phyloP scores from a whole-genome alignment of 1,140 invertebrate genomes.

The Penaeus japonicus region DNA sequence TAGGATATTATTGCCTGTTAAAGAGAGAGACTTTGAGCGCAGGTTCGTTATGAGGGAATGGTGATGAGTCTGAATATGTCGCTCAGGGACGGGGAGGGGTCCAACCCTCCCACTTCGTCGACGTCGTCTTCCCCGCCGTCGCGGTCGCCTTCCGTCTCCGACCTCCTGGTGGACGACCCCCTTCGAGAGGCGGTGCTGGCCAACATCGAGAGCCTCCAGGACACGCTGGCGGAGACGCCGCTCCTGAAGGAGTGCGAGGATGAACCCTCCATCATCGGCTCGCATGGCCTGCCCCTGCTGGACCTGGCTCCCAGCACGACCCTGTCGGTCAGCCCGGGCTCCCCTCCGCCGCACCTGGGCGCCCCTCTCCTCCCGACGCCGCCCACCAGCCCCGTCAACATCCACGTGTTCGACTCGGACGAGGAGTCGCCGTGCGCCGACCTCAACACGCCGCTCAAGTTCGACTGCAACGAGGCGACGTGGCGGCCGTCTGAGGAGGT shows the following conservation, averaged over 20 bases:
- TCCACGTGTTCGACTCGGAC: conserved; percentile 30
- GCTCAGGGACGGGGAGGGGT: not conserved
- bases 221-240: conserved; percentile 29
- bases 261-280: conserved; percentile 31
- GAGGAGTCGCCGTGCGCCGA: conserved; percentile 39
- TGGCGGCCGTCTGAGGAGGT: conserved; percentile 25
- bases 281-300: conserved; percentile 37
- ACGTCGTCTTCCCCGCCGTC: not conserved
- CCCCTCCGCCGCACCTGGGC: not conserved
- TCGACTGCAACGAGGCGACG: conserved; percentile 42
- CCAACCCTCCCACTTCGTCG: not conserved
- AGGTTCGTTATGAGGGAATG: not conserved
- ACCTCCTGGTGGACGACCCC: not conserved
- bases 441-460: conserved; percentile 38
- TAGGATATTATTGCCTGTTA: not conserved
- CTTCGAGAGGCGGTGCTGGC: conserved; percentile 1
- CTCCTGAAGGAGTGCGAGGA: conserved; percentile 23
- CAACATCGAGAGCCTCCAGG: conserved; percentile 11
- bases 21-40: not conserved
- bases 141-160: not conserved
- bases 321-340: conserved; percentile 6
- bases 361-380: conserved; percentile 1
- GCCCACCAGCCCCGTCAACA: conserved; percentile 26
- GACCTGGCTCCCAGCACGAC: not conserved
- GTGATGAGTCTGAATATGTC: conserved; percentile 22